Base-by-base conservation (phyloP, 2,888 invertebrate genomes). In the Diarsia brunnea region DNA sequence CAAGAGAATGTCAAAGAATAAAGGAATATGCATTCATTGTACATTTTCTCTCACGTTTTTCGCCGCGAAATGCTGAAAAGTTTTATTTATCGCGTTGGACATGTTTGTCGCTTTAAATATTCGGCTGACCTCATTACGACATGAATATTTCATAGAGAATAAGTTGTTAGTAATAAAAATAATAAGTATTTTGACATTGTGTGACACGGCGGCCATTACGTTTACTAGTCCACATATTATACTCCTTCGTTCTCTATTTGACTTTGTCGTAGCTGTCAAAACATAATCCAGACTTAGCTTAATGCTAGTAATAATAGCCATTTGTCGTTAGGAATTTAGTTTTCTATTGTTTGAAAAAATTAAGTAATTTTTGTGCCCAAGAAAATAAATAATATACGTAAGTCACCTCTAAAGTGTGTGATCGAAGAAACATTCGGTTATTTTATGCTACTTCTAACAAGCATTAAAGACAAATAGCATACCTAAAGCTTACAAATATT, bases 131-230 rank as follows among this genome's bases (percentile, higher is more conserved):
- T 88, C 87, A 84, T 87, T 85, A 87, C 63, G 51, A 61, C 74
- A 77, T 87, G 80, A 88, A 87, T 87, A 88, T 88, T 88, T 82
- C 73, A 85, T 85, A 43, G 63, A 71, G 69, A 82, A 81, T 85
- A 82, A 79, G 81, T 87, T 84, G 65, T 85, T 70, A 75, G 70
- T 73, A 75, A 70, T 82, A 73, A 85, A 86, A 86, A 83, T 87
- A 86, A 85, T 84, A 88, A 83, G 77, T 63, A 60, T 82, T 86
- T 81, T 84, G 85, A 87, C 88, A 84, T 87, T 84, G 77, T 82
- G 72, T 79, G 72, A 79, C 79, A 70, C n/a, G 71, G 47, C 31
- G 71, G 79, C 77, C 69, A 65, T 87, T 83, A 79, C 43, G 78
- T 60, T 19, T 51, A 49, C 49, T 51, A 49, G 45, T 69, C 43